Evolutionary conservation across 2,113 vertebrate species (phyloP).

Genomic region (Hyperopisus bebe): DNA sequence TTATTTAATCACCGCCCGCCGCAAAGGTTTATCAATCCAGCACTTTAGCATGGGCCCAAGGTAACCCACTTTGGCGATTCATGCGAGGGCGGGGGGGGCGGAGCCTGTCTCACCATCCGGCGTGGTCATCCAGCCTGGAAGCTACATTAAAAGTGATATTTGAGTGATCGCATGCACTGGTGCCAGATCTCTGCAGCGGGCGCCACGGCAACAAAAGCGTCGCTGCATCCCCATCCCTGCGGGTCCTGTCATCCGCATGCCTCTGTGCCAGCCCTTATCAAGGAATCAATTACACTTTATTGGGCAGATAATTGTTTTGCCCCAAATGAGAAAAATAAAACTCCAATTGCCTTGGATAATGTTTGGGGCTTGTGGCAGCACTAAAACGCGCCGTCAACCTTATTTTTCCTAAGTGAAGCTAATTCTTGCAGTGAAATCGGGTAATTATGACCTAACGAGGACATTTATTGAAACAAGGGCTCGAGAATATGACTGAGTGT

Average conservation of each 20-base stretch:
- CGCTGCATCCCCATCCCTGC: background rate
- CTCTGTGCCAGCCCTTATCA: background rate
- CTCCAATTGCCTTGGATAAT: background rate
- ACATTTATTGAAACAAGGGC: background rate
- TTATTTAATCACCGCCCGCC: background rate
- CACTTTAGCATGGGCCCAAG: background rate
- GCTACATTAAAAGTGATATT: background rate
- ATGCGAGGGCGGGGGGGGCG: background rate
- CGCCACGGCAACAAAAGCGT: background rate
- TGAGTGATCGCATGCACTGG: background rate
- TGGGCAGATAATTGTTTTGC: conserved; percentile 5
- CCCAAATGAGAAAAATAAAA: conserved; percentile 8
- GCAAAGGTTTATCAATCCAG: background rate
- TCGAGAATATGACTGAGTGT: background rate
- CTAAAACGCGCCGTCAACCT: background rate
- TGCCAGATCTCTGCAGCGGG: background rate
- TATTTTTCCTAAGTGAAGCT: conserved; percentile 2
- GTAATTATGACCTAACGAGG: background rate
- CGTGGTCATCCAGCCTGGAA: background rate
- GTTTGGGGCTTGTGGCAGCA: background rate
- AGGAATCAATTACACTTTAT: conserved; percentile 10
- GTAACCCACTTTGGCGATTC: background rate
- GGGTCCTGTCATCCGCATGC: background rate
- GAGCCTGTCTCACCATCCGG: background rate
- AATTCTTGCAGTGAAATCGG: conserved; percentile 2